phyloP scores from a whole-genome alignment of 2,113 vertebrate species.

The Gopherus evgoodei region DNA sequence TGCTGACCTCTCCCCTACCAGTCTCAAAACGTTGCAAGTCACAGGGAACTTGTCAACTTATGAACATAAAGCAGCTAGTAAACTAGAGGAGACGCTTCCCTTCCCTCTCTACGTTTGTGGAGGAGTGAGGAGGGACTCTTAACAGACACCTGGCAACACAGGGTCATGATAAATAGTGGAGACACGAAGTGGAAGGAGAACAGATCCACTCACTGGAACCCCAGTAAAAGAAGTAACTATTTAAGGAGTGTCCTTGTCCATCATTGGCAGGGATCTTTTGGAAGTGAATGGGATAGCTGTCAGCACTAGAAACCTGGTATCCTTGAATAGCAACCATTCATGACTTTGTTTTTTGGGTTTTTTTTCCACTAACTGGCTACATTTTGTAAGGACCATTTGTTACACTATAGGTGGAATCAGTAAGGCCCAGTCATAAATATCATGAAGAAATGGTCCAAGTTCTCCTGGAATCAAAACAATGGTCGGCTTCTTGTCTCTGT shows the following conservation, averaged over 20 bases:
- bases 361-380: slow-evolving; percentile 64
- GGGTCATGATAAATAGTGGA: not conserved
- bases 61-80: not conserved
- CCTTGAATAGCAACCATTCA: slow-evolving; percentile 65
- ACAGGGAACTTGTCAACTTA: slow-evolving; percentile 8
- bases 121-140: not conserved
- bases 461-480: not conserved
- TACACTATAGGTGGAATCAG: not conserved
- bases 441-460: not conserved
- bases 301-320: slow-evolving; percentile 56
- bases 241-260: slow-evolving; percentile 62
- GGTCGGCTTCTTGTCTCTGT: not conserved
- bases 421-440: slow-evolving; percentile 39
- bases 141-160: not conserved
- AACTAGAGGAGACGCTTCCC: slow-evolving; percentile 4
- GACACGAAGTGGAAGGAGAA: not conserved
- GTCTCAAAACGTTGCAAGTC: slow-evolving; percentile 49
- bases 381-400: slow-evolving; percentile 29
- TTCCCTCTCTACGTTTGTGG: not conserved
- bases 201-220: slow-evolving; percentile 24
- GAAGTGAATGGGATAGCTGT: not conserved
- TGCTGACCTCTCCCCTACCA: slow-evolving; percentile 26
- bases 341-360: not conserved
- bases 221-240: not conserved
- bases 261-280: slow-evolving; percentile 29